Evolutionary conservation across 1,140 invertebrate genomes (phyloP).

Genomic region (Caerostris extrusa): DNA sequence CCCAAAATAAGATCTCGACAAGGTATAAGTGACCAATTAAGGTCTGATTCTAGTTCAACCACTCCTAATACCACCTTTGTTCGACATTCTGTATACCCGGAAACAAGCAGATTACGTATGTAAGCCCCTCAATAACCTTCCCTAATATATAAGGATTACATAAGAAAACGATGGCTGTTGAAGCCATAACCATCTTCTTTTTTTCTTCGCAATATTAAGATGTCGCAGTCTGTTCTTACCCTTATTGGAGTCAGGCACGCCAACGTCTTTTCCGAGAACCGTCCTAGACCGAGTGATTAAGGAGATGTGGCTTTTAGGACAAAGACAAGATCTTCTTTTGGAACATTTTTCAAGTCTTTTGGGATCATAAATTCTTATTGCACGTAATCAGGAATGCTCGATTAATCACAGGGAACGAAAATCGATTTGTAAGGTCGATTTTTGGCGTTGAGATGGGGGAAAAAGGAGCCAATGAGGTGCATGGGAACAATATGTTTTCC

Average conservation of each 20-base stretch:
- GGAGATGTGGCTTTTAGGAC: constrained; percentile 19
- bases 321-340: not conserved
- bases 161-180: not conserved
- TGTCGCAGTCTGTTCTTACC: not conserved
- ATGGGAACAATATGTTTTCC: not conserved
- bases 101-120: not conserved
- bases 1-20: not conserved
- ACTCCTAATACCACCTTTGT: not conserved
- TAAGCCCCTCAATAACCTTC: not conserved
- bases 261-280: not conserved
- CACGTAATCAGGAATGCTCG: constrained; percentile 2
- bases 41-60: not conserved
- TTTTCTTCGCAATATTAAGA: not conserved
- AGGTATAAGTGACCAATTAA: not conserved
- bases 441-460: not conserved
- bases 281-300: not conserved
- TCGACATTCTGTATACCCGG: too few species aligned
- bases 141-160: not conserved
- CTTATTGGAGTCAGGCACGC: not conserved
- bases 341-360: constrained; percentile 7
- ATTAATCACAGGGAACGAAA: not conserved
- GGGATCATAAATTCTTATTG: constrained; percentile 8
- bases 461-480: not conserved
- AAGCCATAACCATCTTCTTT: not conserved
- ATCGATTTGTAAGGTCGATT: not conserved